A percentile compares a stretch with the other conserved stretches of the same genome.
Conservation (phyloP, 2,888 invertebrate species). For the Euphydryas editha region DNA sequence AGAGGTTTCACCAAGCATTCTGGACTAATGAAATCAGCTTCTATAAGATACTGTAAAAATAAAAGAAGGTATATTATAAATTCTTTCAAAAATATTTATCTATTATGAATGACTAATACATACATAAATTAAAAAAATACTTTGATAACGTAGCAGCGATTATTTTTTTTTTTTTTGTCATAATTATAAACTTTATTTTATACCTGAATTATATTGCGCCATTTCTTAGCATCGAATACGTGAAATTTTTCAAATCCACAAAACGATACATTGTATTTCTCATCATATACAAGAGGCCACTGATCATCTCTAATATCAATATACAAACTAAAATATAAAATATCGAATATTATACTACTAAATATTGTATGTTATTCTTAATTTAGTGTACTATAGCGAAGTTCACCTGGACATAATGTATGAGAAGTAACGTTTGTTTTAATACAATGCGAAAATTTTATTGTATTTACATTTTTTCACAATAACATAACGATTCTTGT, state of each 20-base stretch:
- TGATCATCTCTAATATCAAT: constrained; percentile 82
- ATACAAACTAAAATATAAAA: constrained; percentile 67
- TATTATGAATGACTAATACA: no score
- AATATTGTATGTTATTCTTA: not conserved
- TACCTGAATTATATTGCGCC: constrained; percentile 90
- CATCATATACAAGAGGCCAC: constrained; percentile 91
- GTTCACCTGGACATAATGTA: constrained; percentile 5
- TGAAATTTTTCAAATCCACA: constrained; percentile 92
- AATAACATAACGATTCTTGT: not conserved
- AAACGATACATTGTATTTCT: constrained; percentile 91
- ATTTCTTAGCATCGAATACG: constrained; percentile 95
- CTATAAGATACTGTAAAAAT: constrained; percentile 80
- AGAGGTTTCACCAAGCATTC: constrained; percentile 86
- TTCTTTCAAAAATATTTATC: not conserved
- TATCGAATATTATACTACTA: not conserved
- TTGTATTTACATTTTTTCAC: constrained; percentile 16
- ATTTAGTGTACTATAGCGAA: not conserved
- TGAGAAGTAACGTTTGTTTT: not conserved
- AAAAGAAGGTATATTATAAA: not conserved
- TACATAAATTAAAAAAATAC: no score
- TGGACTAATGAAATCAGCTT: constrained; percentile 84
- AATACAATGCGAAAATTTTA: not conserved
- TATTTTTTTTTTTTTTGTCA: no score
- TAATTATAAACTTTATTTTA: not conserved
- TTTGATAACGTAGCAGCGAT: no score